Conservation (phyloP, 2,888 invertebrate genomes). For the Apotomis turbidana region DNA sequence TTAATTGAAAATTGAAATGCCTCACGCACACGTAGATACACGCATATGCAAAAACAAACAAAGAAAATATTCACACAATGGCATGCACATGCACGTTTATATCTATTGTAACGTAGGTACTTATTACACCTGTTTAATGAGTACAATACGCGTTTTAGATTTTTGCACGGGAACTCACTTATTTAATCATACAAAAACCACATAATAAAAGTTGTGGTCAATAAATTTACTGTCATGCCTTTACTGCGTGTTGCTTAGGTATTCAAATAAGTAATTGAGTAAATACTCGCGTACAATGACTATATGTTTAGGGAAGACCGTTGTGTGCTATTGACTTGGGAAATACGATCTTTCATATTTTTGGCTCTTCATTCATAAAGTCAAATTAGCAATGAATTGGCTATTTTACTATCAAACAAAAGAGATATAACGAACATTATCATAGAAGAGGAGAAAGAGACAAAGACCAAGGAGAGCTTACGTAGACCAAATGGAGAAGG, state of each 20-base stretch:
- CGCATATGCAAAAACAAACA: too few species aligned
- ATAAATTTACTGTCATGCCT: background rate
- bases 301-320: slow-evolving; percentile 12
- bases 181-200: slow-evolving; percentile 1
- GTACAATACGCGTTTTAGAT: background rate
- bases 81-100: too few species aligned
- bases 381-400: background rate
- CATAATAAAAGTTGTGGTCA: slow-evolving; percentile 16
- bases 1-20: too few species aligned
- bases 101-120: background rate
- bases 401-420: too few species aligned
- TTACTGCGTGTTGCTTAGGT: background rate
- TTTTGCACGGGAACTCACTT: slow-evolving; percentile 7
- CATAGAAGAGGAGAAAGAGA: too few species aligned
- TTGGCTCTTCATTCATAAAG: background rate
- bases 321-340: background rate
- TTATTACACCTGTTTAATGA: background rate
- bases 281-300: background rate
- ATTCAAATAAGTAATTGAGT: background rate
- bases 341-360: background rate
- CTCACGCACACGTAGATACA: too few species aligned
- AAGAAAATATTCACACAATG: too few species aligned
- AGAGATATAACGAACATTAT: too few species aligned
- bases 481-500: too few species aligned
- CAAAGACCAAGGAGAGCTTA: too few species aligned